phyloP scores from a whole-genome alignment of 2,797 vertebrate species.

The Aplochiton taeniatus region DNA sequence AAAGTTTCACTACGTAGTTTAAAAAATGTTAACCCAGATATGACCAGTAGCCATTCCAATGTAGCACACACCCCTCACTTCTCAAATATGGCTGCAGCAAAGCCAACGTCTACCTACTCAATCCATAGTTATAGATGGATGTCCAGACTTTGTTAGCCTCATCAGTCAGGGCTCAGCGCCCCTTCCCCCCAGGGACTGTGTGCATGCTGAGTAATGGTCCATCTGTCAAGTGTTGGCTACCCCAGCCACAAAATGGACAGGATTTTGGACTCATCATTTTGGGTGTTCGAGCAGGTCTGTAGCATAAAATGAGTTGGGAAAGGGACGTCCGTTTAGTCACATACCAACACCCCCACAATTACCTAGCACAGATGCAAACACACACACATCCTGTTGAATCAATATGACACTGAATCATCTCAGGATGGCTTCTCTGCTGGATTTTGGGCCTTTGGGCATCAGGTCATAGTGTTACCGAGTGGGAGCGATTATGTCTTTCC shows the following conservation, averaged over 20 bases:
- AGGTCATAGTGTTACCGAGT: no score
- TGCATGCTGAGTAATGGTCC: conserved; percentile 61
- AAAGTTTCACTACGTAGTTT: not conserved
- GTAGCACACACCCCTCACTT: no score
- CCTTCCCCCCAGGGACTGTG: conserved; percentile 41
- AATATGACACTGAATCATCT: no score
- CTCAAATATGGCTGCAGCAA: no score
- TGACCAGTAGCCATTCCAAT: no score
- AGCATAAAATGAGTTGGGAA: not conserved
- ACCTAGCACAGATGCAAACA: not conserved
- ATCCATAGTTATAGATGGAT: conserved; percentile 39
- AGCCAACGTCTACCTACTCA: not conserved
- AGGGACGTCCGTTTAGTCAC: not conserved
- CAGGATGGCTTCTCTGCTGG: not conserved
- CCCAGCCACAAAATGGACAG: conserved; percentile 49
- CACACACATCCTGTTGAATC: no score
- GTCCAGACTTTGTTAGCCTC: conserved; percentile 46
- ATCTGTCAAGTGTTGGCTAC: conserved; percentile 50
- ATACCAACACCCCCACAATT: no score
- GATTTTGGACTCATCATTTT: conserved; percentile 25
- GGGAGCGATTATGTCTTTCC: no score
- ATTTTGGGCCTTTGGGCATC: no score
- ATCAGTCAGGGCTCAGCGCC: conserved; percentile 7
- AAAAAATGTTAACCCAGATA: not conserved
- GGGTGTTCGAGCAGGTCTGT: conserved; percentile 15